phyloP scores from a whole-genome alignment of 2,888 invertebrate genomes.

The Penaeus monodon region DNA sequence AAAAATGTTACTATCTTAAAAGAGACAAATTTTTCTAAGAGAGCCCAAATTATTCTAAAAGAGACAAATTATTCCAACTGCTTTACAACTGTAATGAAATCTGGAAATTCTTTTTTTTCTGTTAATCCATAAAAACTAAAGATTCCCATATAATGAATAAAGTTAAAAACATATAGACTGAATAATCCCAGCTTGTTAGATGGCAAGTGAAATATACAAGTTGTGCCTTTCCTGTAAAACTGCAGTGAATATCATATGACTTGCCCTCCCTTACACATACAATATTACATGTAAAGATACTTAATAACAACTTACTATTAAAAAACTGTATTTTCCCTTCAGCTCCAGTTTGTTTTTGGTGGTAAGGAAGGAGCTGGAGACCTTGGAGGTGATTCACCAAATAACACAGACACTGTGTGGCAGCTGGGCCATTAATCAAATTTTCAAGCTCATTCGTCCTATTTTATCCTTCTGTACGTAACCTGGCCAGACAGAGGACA shows the following conservation, averaged over 20 bases:
- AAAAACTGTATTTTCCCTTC: slow-evolving; percentile 42
- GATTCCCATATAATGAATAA: too few relatives aligned
- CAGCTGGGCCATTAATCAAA: slow-evolving; percentile 66
- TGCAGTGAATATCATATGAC: too few relatives aligned
- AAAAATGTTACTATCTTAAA: too few relatives aligned
- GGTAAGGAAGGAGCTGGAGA: slow-evolving; percentile 46
- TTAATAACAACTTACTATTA: slow-evolving; percentile 36
- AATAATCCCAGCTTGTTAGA: slow-evolving; percentile 33
- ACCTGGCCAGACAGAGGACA: slow-evolving; percentile 45
- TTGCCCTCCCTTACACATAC: too few relatives aligned
- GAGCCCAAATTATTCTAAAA: too few relatives aligned
- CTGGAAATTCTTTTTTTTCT: too few relatives aligned
- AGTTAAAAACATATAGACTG: neutral
- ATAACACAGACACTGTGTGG: slow-evolving; percentile 70
- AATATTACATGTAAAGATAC: too few relatives aligned
- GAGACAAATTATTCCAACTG: too few relatives aligned
- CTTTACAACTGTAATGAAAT: too few relatives aligned
- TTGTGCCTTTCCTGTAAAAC: too few relatives aligned
- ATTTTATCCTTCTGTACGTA: slow-evolving; percentile 64
- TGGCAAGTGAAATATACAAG: neutral
- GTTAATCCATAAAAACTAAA: too few relatives aligned
- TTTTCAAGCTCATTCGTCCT: slow-evolving; percentile 66
- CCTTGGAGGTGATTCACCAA: slow-evolving; percentile 68
- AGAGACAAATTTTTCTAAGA: too few relatives aligned
- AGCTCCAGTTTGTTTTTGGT: slow-evolving; percentile 36